A percentile compares a stretch with the other conserved stretches of the same genome.
Conservation (phyloP, 2,113 vertebrate genomes). For the Lipophrys pholis region DNA sequence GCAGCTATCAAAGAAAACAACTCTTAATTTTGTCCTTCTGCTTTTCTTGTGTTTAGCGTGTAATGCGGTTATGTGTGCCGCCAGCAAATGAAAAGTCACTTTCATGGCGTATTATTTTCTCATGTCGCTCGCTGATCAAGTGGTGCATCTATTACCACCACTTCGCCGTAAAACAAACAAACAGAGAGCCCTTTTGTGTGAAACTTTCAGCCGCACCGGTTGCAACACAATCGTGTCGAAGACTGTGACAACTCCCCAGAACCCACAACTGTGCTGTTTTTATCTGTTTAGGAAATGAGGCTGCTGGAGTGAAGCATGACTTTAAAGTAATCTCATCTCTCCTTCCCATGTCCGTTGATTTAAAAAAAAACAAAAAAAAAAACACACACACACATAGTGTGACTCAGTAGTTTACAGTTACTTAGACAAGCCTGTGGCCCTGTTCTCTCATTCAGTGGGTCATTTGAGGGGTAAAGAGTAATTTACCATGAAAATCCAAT, state of each 20-base stretch:
- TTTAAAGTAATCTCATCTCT: slow-evolving; percentile 36
- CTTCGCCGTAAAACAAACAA: slow-evolving; percentile 68
- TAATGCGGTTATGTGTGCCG: slow-evolving; percentile 77
- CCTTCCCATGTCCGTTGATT: slow-evolving; percentile 22
- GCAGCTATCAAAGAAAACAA: slow-evolving; percentile 78
- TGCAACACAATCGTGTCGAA: not conserved
- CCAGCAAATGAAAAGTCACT: slow-evolving; percentile 82
- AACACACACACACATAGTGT: slow-evolving; percentile 13
- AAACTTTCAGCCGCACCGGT: slow-evolving; percentile 33
- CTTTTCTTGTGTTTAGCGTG: slow-evolving; percentile 76
- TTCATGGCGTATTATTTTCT: slow-evolving; percentile 79
- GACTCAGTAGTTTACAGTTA: slow-evolving; percentile 55
- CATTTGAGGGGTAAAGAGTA: slow-evolving; percentile 77
- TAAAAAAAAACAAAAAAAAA: slow-evolving; percentile 1
- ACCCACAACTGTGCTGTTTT: slow-evolving; percentile 14
- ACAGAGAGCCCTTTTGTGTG: slow-evolving; percentile 24
- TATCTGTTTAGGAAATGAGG: slow-evolving; percentile 35
- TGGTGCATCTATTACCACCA: slow-evolving; percentile 63
- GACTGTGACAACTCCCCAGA: slow-evolving; percentile 17
- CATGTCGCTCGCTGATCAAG: slow-evolving; percentile 70
- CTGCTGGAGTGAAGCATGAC: slow-evolving; percentile 10
- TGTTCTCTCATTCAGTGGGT: slow-evolving; percentile 65
- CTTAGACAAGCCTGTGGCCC: slow-evolving; percentile 56
- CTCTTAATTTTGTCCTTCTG: slow-evolving; percentile 79
- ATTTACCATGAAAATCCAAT: slow-evolving; percentile 81